Evolutionary conservation across 2,888 invertebrate species (phyloP), one percentile per base, ranked within the genome.

Genomic region (Venusia cambrica): DNA sequence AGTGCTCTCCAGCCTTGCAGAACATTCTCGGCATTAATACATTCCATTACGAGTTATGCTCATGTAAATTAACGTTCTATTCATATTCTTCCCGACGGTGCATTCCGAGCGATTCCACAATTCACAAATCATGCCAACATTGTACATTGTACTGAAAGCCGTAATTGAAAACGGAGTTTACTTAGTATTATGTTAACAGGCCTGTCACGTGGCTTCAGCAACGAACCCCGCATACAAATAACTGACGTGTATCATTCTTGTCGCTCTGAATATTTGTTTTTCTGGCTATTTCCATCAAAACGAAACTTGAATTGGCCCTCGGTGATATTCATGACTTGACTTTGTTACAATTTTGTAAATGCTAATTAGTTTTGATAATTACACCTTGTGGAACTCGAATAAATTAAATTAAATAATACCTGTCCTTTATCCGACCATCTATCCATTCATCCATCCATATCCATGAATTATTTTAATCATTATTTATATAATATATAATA

Each of bases 111-210:
- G 41, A 55, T 56, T 51, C 48, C 48, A 47, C 55, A 56, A 59
- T 57, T 61, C 55, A 47, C 53, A 51, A 64, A 67, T 69, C 64
- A 61, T 62, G 49, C 54, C 46, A 45, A 44, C 54, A 54, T 56
- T 48, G 54, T 51, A 51, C 59, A 51, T 56, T 48, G 54, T 51
- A 51, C 59, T 51, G 60, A 71, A 69, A 61, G 62, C 54, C 51
- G 63, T 79, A 76, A 78, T 77, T 76, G 77, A 75, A 78, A 79
- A 73, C 63, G 54, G 66, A 72, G 73, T 74, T 75, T 75, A 73
- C 65, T 75, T 70, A 66, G 68, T 60, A 69, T 59, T 54, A 58
- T 61, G 74, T 79, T 73, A 71, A 62, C 65, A 75, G 53, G 58
- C 77, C 40, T 46, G 56, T 57, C 81, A 80, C 81, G 81, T 73